Percentiles rank a stretch among this genome's conserved stretches.
phyloP scores from a whole-genome alignment of 2,797 vertebrate species.

The Hemitrygon akajei region DNA sequence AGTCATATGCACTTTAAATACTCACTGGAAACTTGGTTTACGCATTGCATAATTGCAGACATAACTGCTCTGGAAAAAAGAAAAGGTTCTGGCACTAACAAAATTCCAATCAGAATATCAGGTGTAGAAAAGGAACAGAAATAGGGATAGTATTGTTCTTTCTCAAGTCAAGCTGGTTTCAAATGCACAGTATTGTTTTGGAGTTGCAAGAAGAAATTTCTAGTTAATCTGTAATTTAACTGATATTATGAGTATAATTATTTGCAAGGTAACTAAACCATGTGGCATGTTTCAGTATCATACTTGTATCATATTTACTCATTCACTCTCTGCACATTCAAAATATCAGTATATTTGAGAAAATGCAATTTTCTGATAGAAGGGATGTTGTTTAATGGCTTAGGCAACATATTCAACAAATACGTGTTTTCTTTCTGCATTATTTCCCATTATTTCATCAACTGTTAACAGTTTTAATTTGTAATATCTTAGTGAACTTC shows the following conservation, averaged over 20 bases:
- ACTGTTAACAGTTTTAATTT: neutral
- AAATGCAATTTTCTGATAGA: neutral
- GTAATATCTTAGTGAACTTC: neutral
- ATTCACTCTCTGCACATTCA: neutral
- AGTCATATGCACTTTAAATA: too few relatives aligned
- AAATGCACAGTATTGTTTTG: too few relatives aligned
- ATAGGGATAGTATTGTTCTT: too few relatives aligned
- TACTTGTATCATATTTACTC: neutral
- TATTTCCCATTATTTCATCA: neutral
- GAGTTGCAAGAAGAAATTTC: too few relatives aligned
- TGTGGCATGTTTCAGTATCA: neutral
- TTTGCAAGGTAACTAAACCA: neutral
- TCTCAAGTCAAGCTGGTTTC: too few relatives aligned
- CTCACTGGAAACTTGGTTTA: too few relatives aligned
- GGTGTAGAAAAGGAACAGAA: too few relatives aligned
- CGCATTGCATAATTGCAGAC: too few relatives aligned
- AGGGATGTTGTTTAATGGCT: neutral
- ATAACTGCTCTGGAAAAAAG: too few relatives aligned
- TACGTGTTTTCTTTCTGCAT: neutral
- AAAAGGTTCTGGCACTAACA: too few relatives aligned
- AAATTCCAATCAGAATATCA: too few relatives aligned
- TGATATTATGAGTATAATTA: constrained; percentile 36
- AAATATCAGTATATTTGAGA: neutral
- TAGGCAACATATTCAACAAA: neutral
- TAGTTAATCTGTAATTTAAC: constrained; percentile 44